Base-by-base conservation (phyloP, 2,888 invertebrate species). In the Cosmopolites sordidus region DNA sequence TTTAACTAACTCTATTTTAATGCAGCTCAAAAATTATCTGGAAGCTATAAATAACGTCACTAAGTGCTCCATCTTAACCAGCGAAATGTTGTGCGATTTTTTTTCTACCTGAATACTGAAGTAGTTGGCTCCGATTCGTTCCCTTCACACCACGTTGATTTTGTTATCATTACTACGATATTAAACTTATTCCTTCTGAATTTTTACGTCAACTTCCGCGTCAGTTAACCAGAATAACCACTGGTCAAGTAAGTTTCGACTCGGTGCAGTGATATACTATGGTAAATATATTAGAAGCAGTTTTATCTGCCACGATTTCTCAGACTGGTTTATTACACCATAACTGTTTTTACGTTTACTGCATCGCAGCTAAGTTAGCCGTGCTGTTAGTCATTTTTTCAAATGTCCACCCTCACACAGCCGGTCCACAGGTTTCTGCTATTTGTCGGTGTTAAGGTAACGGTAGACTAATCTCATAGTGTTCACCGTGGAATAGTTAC, bases 261-360 rank as follows among this genome's bases (percentile, higher is more conserved):
- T 40, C 51, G 55, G 40, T 47, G 54, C 55, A 59, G 55, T 60
- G 60, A 63, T 63, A 63, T 60, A 61, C 57, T 54, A 50, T 55
- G 39, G 47, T 53, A 60, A 62, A 63, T 62, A 59, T 62, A 62
- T 62, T 63, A 61, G 57, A 56, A 56, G 60, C 59, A 54, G 56
- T 60, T 61, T 62, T 62, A 63, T 62, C 61, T 61, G 43, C 43
- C 48, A 45, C 51, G 42, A 48, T 50, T 51, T 50, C 44, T 48
- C 51, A 30, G 58, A 59, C 60, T 59, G 58, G 60, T 60, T 60
- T 60, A 60, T 60, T 52, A 58, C 54, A 48, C 44, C 43, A 52
- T 58, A 60, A 58, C 60, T 58, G 60, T 60, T 55, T 51, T 58
- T 49, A 52, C 54, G 43, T 56, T 54, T 54, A 52, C 51, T 45